Base-by-base conservation (phyloP, 2,113 vertebrate genomes). In the Amphilophus citrinellus region DNA sequence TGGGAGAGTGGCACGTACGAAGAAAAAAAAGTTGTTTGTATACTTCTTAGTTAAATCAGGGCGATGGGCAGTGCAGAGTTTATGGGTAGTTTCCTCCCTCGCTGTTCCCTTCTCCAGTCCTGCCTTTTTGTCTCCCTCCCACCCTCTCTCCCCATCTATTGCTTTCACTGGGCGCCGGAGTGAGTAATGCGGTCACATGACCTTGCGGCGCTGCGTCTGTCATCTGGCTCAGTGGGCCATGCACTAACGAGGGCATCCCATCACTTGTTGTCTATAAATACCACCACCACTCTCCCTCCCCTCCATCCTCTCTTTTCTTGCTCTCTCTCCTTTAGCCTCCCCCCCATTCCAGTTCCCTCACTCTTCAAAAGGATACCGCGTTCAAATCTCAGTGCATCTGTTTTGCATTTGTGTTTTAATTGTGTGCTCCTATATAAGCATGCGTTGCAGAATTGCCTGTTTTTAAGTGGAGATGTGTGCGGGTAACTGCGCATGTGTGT, bases 181-280 rank as follows among this genome's bases (percentile, higher is more conserved):
- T 93, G 92, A 93, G 87, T 95, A 94, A 95, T 95, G 88, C 13
- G 80, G 94, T 95, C 95, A 96, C 95, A 94, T 96, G 94, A 95
- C 95, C 94, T 88, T 87, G 88, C 77, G 88, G 92, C 86, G 89
- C 93, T 84, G 71, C 11, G 56, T 92, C 93, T 96, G 94, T 96
- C 94, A 96, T 96, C 91, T 91, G 84, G 94, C 87, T 91, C 93
- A 95, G 85, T 94, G 93, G 94, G 94, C 93, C 89, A 50, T 93
- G 89, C 80, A 24, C 93, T 96, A 95, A 96, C 87, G 77, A 93
- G 93, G 92, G 93, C 94, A 93, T 94, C 95, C 92, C 95, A 95
- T 94, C 94, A 94, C 92, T 96, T 95, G 95, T 94, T 95, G 94
- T 95, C 94, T 96, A 94, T 95, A 95, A 95, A 95, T 96, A 95